Conservation (phyloP, 2,113 vertebrate species). For the Paradoxurus hermaphroditus region DNA sequence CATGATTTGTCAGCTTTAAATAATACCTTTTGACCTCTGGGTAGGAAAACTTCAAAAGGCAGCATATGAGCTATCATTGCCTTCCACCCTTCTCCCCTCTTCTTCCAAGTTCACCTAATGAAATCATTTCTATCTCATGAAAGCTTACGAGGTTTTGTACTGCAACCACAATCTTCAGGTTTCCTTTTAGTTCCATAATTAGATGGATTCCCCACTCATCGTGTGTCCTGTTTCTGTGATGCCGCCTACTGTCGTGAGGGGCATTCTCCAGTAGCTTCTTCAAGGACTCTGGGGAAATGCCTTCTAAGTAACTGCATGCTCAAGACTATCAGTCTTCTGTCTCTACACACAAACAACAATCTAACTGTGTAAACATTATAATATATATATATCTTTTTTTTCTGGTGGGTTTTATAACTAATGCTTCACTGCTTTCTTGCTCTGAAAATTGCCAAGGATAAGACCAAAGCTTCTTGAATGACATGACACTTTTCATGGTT, state of each 20-base stretch:
- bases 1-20: background rate
- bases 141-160: background rate
- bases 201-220: background rate
- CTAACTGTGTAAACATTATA: background rate
- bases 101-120: background rate
- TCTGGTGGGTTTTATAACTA: background rate
- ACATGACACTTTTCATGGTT: background rate
- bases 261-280: background rate
- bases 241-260: background rate
- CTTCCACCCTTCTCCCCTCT: background rate
- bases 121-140: background rate
- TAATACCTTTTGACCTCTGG: background rate
- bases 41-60: background rate
- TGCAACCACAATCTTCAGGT: background rate
- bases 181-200: background rate
- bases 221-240: accelerated
- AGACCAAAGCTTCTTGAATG: background rate
- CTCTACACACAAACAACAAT: background rate
- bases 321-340: background rate
- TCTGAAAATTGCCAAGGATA: background rate
- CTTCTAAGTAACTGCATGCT: background rate
- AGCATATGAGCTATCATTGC: accelerated
- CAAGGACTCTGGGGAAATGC: background rate
- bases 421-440: background rate
- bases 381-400: background rate